Base-by-base conservation (phyloP, 2,113 vertebrate genomes). In the Platycercus adscitus region DNA sequence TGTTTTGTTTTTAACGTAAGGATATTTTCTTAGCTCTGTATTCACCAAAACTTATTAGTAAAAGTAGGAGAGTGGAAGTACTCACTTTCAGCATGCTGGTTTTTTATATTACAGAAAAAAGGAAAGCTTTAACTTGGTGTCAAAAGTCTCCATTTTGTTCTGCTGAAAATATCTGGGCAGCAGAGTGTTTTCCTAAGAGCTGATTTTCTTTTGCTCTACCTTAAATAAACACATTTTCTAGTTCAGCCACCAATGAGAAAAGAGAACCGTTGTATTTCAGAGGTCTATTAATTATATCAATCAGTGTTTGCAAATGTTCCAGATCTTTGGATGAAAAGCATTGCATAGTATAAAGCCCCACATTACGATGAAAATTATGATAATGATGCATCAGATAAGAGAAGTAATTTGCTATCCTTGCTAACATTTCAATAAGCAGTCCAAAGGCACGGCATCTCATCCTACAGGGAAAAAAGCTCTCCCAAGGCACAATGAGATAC, bases 171-270 rank as follows among this genome's bases (percentile, higher is more conserved):
- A 72, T 16, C 35, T 37, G 39, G 33, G 29, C 17, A 33, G 19
- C 5, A 61, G 21, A 63, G n/a, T 28, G 8, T 35, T 94, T 50
- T 39, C 18, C 56, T 49, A 65, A 65, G 21, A 89, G 66, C 21
- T 46, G 21, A 19, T 61, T 65, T 85, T 65, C 19, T 37, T 89
- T 88, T 89, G 14, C 19, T 87, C 39, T 86, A 1, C 69, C 43
- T 84, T 86, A 81, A 93, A 83, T 63, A 88, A 83, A 77, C 26
- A 14, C 29, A 64, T 86, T 89, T 94, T 58, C 28, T 41, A 72
- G 24, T 56, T 91, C 52, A 44, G 35, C 6, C 35, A 55, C 19
- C 13, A 47, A 13, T 26, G 21, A 89, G 72, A 55, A 91, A 75
- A 82, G 33, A 78, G 21, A 81, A 76, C 12, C 2, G 1, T 13